A percentile compares a stretch with the other conserved stretches of the same genome.
These are phyloP conservation scores for Drosophila robusta DNA, from an alignment of 2,888 invertebrate genomes.

Conservation along the genomic window DNA sequence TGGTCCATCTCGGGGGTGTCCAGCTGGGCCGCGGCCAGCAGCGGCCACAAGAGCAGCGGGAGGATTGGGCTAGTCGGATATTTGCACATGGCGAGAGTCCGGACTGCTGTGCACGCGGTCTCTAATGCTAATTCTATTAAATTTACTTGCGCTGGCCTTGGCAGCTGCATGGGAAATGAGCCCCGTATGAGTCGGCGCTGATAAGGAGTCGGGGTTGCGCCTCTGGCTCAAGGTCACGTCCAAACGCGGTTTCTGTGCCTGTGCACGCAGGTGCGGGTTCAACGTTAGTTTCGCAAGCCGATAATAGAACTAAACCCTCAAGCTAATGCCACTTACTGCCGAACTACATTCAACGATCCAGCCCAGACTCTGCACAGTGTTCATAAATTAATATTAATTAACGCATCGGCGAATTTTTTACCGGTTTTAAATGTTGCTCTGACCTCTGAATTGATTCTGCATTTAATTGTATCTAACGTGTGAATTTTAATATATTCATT, in stretches of 20 bases:
- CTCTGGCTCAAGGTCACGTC: constrained; percentile 50
- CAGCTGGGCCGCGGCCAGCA: constrained; percentile 3
- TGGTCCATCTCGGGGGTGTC: background rate
- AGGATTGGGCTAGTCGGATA: constrained; percentile 16
- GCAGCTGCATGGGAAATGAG: constrained; percentile 22
- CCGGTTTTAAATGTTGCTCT: background rate
- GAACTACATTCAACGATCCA: background rate
- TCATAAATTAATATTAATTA: constrained; percentile 13
- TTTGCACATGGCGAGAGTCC: constrained; percentile 52
- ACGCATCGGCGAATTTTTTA: background rate
- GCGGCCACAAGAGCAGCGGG: constrained; percentile 8
- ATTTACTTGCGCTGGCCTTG: constrained; percentile 49
- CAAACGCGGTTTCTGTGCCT: background rate
- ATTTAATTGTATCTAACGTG: background rate
- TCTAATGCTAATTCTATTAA: constrained; percentile 59
- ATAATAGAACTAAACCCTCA: constrained; percentile 16
- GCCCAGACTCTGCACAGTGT: background rate
- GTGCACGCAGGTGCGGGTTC: constrained; percentile 14
- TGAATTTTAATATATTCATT: background rate
- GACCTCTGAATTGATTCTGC: background rate
- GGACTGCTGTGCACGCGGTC: constrained; percentile 34
- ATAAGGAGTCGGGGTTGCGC: constrained; percentile 59
- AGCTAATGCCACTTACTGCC: background rate
- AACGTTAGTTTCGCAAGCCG: constrained; percentile 12
- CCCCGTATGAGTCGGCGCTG: constrained; percentile 38